Percentiles rank a stretch among this genome's conserved stretches.
Evolutionary conservation across 2,888 invertebrate species (phyloP).

Genomic region (Ochropleura plecta): DNA sequence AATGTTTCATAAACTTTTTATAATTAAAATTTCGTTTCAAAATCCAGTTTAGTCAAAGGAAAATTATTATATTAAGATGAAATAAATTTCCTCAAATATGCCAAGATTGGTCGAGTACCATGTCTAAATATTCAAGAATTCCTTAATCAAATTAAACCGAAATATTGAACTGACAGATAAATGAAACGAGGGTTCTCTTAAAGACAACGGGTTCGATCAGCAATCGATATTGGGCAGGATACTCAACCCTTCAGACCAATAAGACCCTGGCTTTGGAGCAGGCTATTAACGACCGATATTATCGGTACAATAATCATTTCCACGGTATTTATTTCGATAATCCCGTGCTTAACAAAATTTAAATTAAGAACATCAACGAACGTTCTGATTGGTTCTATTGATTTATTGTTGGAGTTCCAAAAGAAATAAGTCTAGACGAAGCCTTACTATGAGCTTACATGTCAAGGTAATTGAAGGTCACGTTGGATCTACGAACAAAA

Average conservation of each 20-base stretch:
- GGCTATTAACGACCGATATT: constrained; percentile 68
- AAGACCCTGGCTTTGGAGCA: constrained; percentile 68
- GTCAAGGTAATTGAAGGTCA: constrained; percentile 20
- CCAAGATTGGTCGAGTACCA: constrained; percentile 42
- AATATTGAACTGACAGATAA: constrained; percentile 77
- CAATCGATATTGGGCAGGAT: constrained; percentile 73
- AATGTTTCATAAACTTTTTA: constrained; percentile 14
- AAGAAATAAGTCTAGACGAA: constrained; percentile 46
- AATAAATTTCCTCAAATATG: constrained; percentile 51
- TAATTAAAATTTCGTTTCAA: constrained; percentile 20
- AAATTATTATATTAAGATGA: constrained; percentile 43
- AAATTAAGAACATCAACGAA: constrained; percentile 31
- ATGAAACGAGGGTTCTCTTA: constrained; percentile 77
- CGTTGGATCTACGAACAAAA: constrained; percentile 10
- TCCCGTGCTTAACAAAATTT: constrained; percentile 41
- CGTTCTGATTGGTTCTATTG: constrained; percentile 26
- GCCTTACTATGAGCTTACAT: constrained; percentile 5
- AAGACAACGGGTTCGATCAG: constrained; percentile 73
- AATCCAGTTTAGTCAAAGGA: constrained; percentile 2
- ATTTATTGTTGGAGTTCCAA: constrained; percentile 12
- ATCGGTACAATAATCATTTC: constrained; percentile 68
- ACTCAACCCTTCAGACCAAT: constrained; percentile 73
- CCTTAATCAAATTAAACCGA: constrained; percentile 72
- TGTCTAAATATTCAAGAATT: constrained; percentile 60
- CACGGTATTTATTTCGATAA: constrained; percentile 58